Evolutionary conservation across 2,888 invertebrate species (phyloP).

Genomic region (Terebella lapidaria): DNA sequence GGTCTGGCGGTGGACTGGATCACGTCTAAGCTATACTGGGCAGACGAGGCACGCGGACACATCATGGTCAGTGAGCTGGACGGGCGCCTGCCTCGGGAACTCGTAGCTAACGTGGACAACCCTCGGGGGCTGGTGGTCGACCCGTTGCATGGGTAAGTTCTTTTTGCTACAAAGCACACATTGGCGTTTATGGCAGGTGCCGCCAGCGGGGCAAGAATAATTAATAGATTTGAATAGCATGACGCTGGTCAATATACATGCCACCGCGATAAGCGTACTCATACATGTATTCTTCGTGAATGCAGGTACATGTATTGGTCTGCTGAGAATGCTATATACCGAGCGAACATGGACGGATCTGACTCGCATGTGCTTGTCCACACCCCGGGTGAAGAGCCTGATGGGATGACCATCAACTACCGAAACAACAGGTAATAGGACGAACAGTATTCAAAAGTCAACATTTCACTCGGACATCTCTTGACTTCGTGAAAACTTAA

Average conservation of each 20-base stretch:
- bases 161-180: background rate
- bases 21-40: constrained; percentile 19
- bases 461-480: no score
- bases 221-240: no score
- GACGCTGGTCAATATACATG: no score
- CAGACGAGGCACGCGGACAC: constrained; percentile 7
- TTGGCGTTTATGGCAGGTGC: background rate
- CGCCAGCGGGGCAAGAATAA: no score
- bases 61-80: constrained; percentile 15
- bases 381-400: background rate
- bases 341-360: constrained; percentile 15
- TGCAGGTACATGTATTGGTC: constrained; percentile 14
- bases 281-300: background rate
- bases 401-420: constrained; percentile 12
- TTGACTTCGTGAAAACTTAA: no score
- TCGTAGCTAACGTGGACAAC: constrained; percentile 4
- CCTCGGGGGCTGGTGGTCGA: constrained; percentile 16
- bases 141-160: constrained; percentile 15
- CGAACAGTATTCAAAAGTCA: no score
- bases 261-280: no score
- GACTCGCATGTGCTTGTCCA: constrained; percentile 2
- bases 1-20: constrained; percentile 23
- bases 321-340: constrained; percentile 3
- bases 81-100: constrained; percentile 9
- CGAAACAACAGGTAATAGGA: background rate